Conservation (phyloP, 2,797 vertebrate genomes). For the Bovichtus variegatus region DNA sequence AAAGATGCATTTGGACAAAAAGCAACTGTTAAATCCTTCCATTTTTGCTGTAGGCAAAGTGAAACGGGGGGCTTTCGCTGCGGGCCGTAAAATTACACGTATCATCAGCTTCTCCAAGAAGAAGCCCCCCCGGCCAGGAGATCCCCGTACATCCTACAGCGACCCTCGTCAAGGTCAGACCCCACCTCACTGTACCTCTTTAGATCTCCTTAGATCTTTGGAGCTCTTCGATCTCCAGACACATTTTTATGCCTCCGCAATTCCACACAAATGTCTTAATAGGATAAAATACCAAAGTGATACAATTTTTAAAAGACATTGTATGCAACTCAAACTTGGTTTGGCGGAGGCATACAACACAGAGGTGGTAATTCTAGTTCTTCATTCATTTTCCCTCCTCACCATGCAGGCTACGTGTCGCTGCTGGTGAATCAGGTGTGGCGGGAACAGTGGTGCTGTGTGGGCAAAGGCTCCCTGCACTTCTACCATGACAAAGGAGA, state of each 20-base stretch:
- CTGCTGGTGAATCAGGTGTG: conserved; percentile 94
- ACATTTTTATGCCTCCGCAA: background rate
- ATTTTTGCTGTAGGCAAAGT: conserved; percentile 85
- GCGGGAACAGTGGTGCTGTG: conserved; percentile 95
- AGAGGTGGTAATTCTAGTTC: too few species aligned
- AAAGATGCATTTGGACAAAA: background rate
- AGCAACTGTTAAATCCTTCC: background rate
- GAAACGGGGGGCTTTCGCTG: conserved; percentile 92
- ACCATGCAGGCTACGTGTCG: conserved; percentile 88
- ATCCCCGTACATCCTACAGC: conserved; percentile 80
- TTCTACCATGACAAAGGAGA: conserved; percentile 92
- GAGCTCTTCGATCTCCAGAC: background rate
- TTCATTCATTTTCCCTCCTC: background rate
- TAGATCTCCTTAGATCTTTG: background rate
- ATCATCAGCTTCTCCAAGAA: conserved; percentile 99
- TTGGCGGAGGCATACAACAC: too few species aligned
- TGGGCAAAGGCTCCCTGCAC: conserved; percentile 90
- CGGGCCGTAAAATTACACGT: conserved; percentile 95
- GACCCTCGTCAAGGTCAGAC: conserved; percentile 92
- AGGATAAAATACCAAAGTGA: too few species aligned
- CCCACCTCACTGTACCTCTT: background rate
- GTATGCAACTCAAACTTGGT: too few species aligned
- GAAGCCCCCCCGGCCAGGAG: conserved; percentile 88
- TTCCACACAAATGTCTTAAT: too few species aligned
- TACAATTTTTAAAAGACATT: too few species aligned